Percentiles rank a stretch among this genome's conserved stretches.
Conservation (phyloP, 2,888 invertebrate species). For the Lingula anatina region DNA sequence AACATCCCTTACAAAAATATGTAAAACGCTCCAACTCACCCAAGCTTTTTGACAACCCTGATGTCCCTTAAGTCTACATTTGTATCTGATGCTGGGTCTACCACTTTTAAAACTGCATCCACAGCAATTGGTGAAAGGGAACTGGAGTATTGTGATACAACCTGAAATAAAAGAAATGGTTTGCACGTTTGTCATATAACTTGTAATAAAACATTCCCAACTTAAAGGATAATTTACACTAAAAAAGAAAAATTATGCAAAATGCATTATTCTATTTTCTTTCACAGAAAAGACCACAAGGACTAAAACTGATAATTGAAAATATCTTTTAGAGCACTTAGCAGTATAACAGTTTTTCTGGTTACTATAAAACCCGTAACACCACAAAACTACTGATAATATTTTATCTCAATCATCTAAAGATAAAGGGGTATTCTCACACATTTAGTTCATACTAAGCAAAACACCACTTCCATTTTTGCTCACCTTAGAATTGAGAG, state of each 20-base stretch:
- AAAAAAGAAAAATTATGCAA: not conserved
- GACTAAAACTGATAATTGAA: not conserved
- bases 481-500: slow-evolving; percentile 87
- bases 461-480: too few relatives aligned
- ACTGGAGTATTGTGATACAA: slow-evolving; percentile 96
- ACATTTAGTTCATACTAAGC: too few relatives aligned
- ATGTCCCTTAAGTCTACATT: slow-evolving; percentile 89
- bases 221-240: not conserved
- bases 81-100: slow-evolving; percentile 63
- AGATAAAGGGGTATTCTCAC: too few relatives aligned
- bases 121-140: slow-evolving; percentile 95
- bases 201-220: not conserved
- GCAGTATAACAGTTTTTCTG: too few relatives aligned
- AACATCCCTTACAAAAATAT: too few relatives aligned
- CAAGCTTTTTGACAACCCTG: slow-evolving; percentile 92
- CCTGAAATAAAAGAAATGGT: slow-evolving; percentile 54
- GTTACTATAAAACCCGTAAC: too few relatives aligned
- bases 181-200: not conserved
- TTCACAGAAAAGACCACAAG: not conserved
- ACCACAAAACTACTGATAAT: too few relatives aligned
- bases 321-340: too few relatives aligned
- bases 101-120: slow-evolving; percentile 86
- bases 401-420: too few relatives aligned
- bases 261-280: not conserved
- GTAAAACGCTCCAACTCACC: too few relatives aligned